Conservation (phyloP, 2,113 vertebrate genomes). For the Anser brachyrhynchus region DNA sequence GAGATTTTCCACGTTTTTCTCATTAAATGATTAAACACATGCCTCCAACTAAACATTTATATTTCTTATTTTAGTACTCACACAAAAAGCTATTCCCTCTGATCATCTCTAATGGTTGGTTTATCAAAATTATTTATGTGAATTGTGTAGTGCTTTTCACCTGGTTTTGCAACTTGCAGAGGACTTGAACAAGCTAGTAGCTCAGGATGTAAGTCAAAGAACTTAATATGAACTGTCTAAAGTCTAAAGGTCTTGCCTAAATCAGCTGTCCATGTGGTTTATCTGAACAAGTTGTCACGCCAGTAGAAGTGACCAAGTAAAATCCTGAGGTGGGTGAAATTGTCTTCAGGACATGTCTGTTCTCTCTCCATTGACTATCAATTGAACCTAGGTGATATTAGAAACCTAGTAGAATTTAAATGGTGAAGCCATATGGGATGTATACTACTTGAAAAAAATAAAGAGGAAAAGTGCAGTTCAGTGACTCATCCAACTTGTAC, state of each 20-base stretch:
- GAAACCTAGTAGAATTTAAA: neutral
- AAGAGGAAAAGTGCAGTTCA: neutral
- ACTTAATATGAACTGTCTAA: neutral
- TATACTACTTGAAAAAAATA: neutral
- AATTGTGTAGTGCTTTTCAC: neutral
- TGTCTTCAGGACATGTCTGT: neutral
- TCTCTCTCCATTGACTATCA: neutral
- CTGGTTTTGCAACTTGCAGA: neutral
- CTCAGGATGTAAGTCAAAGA: neutral
- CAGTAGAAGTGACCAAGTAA: neutral
- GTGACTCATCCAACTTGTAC: neutral
- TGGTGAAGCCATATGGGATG: neutral
- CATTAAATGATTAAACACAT: neutral
- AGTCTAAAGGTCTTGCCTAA: neutral
- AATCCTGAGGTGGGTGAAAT: neutral
- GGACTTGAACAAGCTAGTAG: neutral
- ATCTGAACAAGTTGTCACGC: neutral
- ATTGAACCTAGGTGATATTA: neutral
- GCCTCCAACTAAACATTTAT: fast-evolving
- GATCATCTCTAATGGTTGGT: fast-evolving
- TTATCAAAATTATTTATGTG: neutral
- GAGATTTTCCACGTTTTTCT: neutral
- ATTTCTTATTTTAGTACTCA: neutral
- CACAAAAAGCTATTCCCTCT: neutral
- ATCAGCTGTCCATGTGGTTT: neutral